Evolutionary conservation across 2,113 vertebrate genomes (phyloP).

Genomic region (Bos taurus): ARS-UCD2.0 NC_037329.1:127176001-127176500

Average conservation of each 20-base stretch:
- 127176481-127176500: slow-evolving; percentile 42
- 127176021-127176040: not conserved
- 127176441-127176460: slow-evolving; percentile 81
- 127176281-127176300: slow-evolving; percentile 73
- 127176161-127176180: not conserved
- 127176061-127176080: slow-evolving; percentile 60
- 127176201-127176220: not conserved
- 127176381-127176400: slow-evolving; percentile 52
- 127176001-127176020: not conserved
- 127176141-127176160: not conserved
- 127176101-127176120: not conserved
- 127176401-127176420: slow-evolving; percentile 80
- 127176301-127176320: slow-evolving; percentile 73
- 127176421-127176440: slow-evolving; percentile 78
- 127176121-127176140: not conserved
- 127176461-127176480: slow-evolving; percentile 68
- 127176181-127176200: not conserved
- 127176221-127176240: not conserved
- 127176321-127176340: slow-evolving; percentile 87
- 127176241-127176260: slow-evolving; percentile 48
- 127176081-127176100: slow-evolving; percentile 30
- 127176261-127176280: slow-evolving; percentile 46
- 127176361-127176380: not conserved
- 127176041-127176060: not conserved
- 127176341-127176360: slow-evolving; percentile 75